Conservation (phyloP, 2,797 vertebrate genomes). For the Gambelia wislizenii region DNA sequence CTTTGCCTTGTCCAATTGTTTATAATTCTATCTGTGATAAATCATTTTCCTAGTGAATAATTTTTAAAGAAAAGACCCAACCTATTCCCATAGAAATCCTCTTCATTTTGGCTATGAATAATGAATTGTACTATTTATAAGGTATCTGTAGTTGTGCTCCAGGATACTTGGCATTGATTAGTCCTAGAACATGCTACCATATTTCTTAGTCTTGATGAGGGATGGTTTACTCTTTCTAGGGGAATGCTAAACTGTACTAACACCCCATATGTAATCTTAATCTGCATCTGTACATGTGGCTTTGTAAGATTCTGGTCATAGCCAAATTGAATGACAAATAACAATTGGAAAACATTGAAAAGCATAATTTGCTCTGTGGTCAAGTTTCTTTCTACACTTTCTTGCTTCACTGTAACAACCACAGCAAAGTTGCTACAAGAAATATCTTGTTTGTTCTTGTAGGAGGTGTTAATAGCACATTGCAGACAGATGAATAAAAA, state of each 20-base stretch:
- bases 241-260: background rate
- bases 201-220: slow-evolving; percentile 31
- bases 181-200: slow-evolving; percentile 10
- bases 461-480: background rate
- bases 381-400: background rate
- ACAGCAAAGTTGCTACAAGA: slow-evolving; percentile 22
- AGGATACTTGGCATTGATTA: slow-evolving; percentile 31
- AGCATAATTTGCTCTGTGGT: background rate
- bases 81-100: background rate
- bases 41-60: slow-evolving; percentile 34
- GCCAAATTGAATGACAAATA: slow-evolving; percentile 29
- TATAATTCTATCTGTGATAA: slow-evolving; percentile 24
- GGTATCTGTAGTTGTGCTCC: slow-evolving; percentile 21
- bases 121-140: slow-evolving; percentile 51
- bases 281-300: slow-evolving; percentile 11
- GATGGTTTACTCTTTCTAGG: background rate
- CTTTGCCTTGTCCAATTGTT: slow-evolving; percentile 52
- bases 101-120: slow-evolving; percentile 47
- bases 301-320: background rate
- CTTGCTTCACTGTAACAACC: slow-evolving; percentile 19
- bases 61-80: slow-evolving; percentile 39
- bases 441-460: background rate
- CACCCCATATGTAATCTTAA: background rate
- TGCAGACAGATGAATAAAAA: background rate
- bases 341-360: background rate